These are phyloP conservation scores for Bombus confusus DNA, from an alignment of 1,140 invertebrate species.

Conservation along the genomic window DNA sequence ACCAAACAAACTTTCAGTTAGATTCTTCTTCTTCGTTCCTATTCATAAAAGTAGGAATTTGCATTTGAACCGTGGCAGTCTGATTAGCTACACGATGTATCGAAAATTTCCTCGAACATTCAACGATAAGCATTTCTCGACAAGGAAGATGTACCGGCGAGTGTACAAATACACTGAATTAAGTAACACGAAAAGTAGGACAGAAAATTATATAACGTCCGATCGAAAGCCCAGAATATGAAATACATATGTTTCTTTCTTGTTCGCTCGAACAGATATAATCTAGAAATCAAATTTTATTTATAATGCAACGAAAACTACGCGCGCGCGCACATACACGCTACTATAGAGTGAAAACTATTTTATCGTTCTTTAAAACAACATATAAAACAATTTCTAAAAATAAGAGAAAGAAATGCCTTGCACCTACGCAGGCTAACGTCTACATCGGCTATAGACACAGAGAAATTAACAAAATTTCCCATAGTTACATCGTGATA, in stretches of 20 bases:
- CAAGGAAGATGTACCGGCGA: background rate
- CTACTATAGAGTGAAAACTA: no score
- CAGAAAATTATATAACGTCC: background rate
- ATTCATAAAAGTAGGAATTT: no score
- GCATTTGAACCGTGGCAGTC: background rate
- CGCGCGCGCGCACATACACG: rapidly evolving
- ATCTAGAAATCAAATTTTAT: background rate
- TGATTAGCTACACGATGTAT: background rate
- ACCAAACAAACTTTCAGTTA: no score
- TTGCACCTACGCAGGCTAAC: no score
- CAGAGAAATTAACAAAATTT: no score
- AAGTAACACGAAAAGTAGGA: background rate
- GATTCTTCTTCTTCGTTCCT: no score
- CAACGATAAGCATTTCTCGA: background rate
- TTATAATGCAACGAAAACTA: background rate
- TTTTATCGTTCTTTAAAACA: no score
- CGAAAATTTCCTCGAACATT: background rate
- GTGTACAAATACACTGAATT: background rate
- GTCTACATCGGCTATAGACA: no score
- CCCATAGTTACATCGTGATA: no score
- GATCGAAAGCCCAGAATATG: background rate
- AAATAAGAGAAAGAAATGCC: no score
- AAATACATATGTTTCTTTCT: background rate
- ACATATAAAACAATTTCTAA: no score
- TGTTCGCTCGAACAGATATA: background rate